These are phyloP conservation scores for Solenopsis fugax DNA, from an alignment of 1,140 invertebrate genomes.

Conservation along the genomic window DNA sequence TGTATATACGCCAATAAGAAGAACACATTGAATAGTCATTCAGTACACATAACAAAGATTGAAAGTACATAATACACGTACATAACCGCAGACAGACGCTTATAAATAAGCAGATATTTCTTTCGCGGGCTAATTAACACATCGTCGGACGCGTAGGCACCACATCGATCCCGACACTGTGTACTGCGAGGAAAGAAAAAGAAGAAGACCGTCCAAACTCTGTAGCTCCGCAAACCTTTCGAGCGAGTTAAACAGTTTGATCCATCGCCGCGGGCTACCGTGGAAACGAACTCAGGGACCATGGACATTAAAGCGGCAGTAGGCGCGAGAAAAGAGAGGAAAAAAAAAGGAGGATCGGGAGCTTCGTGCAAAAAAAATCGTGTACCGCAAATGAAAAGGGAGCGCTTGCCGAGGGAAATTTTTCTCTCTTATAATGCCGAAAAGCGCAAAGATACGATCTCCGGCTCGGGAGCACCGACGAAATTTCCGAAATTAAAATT, in stretches of 20 bases:
- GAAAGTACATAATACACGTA: background rate
- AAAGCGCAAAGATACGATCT: background rate
- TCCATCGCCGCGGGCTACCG: constrained; percentile 72
- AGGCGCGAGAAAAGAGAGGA: background rate
- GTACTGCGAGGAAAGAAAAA: constrained; percentile 7
- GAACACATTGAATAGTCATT: background rate
- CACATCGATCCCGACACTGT: constrained; percentile 28
- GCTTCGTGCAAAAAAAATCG: background rate
- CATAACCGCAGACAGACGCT: background rate
- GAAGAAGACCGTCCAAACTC: constrained; percentile 35
- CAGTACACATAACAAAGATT: background rate
- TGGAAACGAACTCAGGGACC: constrained; percentile 68
- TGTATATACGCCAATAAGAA: background rate
- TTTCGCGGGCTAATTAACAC: constrained; percentile 21
- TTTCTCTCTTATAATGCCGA: constrained; percentile 5
- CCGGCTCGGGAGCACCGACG: background rate
- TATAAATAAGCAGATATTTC: constrained; percentile 32
- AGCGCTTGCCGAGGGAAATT: constrained; percentile 6
- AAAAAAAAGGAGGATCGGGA: background rate
- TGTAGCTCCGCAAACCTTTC: constrained; percentile 27
- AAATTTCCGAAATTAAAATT: constrained; percentile 13
- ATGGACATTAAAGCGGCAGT: constrained; percentile 27
- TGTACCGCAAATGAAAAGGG: constrained; percentile 18
- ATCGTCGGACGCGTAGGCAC: background rate
- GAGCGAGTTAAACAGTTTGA: constrained; percentile 75